phyloP scores from a whole-genome alignment of 2,113 vertebrate genomes.

The Sclerurus mexicanus region DNA sequence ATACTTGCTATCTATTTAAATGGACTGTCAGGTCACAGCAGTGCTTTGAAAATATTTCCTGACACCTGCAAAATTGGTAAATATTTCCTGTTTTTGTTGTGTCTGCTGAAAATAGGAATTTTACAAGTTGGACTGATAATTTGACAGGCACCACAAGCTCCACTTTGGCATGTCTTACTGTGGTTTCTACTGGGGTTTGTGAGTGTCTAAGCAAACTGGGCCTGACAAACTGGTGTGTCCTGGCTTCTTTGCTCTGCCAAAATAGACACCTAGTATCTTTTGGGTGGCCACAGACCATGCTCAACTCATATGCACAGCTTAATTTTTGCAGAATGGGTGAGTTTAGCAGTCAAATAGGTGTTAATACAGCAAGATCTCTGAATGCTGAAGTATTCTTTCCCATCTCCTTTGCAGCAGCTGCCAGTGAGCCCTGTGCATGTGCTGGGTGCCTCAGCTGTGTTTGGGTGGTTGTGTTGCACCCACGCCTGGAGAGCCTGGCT shows the following conservation, averaged over 20 bases:
- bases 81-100: slow-evolving; percentile 98
- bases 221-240: neutral
- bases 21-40: slow-evolving; percentile 13
- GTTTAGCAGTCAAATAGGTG: neutral
- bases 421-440: neutral
- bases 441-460: accelerated
- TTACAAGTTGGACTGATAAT: slow-evolving; percentile 74
- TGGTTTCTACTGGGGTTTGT: slow-evolving; percentile 33
- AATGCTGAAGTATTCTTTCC: neutral
- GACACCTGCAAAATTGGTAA: slow-evolving; percentile 92
- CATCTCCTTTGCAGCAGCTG: neutral
- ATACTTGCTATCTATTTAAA: slow-evolving; percentile 28
- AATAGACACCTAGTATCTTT: neutral
- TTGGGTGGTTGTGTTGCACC: neutral
- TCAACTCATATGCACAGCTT: accelerated
- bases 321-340: neutral
- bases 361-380: neutral
- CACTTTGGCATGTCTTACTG: neutral
- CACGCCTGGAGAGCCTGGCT: accelerated
- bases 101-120: slow-evolving; percentile 86
- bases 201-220: neutral
- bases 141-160: slow-evolving; percentile 56
- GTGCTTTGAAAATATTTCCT: slow-evolving; percentile 83
- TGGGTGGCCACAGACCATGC: neutral
- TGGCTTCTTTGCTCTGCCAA: neutral